These are phyloP conservation scores for Abrostola tripartita DNA, from an alignment of 2,888 invertebrate genomes.

Conservation along the genomic window DNA sequence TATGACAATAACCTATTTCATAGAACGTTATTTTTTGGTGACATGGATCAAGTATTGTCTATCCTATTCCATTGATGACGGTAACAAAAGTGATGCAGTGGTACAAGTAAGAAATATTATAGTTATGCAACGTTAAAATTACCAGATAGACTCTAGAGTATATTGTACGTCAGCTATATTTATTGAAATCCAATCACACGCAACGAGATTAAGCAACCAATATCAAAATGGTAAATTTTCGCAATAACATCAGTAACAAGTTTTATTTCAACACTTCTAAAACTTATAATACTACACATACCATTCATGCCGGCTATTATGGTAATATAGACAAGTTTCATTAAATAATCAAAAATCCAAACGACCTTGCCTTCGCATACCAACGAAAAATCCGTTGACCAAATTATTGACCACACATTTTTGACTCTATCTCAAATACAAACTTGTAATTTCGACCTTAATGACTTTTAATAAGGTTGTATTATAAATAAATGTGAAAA, in stretches of 20 bases:
- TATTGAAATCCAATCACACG: not conserved
- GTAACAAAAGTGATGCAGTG: too few species aligned
- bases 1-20: too few species aligned
- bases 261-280: not conserved
- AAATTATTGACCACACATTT: constrained; percentile 65
- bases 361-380: constrained; percentile 72
- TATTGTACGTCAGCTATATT: not conserved
- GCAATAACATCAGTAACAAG: not conserved
- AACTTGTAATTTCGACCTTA: constrained; percentile 52
- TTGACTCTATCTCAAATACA: constrained; percentile 15
- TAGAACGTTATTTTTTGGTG: too few species aligned
- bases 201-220: not conserved
- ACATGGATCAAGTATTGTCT: too few species aligned
- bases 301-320: constrained; percentile 45
- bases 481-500: constrained; percentile 34
- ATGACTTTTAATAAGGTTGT: constrained; percentile 34
- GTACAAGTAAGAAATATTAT: too few species aligned
- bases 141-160: not conserved
- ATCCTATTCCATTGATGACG: too few species aligned
- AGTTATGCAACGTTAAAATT: not conserved
- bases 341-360: constrained; percentile 56
- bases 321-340: constrained; percentile 54
- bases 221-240: not conserved
- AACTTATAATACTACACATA: constrained; percentile 3
- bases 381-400: constrained; percentile 72